These are phyloP conservation scores for Hydriomena furcata DNA, from an alignment of 2,888 invertebrate genomes.

Conservation along the genomic window DNA sequence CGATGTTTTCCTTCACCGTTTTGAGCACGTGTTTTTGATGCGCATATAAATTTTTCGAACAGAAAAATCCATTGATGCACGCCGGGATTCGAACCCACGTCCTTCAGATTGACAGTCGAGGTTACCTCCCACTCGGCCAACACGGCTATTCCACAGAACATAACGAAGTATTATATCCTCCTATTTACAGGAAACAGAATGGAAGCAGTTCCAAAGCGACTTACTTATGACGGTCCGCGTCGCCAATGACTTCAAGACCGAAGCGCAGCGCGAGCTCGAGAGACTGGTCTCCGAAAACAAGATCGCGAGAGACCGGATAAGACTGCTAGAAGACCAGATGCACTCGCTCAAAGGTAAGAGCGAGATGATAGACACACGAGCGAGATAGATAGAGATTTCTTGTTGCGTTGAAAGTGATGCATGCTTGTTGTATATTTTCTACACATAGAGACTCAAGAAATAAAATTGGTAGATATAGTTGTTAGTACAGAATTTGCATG, in stretches of 20 bases:
- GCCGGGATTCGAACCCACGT: too few species aligned
- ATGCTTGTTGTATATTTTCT: neutral
- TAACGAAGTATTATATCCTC: too few species aligned
- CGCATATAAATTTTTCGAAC: too few species aligned
- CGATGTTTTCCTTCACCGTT: too few species aligned
- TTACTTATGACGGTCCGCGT: slow-evolving; percentile 96
- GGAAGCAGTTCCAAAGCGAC: slow-evolving; percentile 97
- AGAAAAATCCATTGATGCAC: too few species aligned
- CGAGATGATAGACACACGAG: neutral
- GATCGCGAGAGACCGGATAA: slow-evolving; percentile 89
- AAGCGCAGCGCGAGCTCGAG: slow-evolving; percentile 93
- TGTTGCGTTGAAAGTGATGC: slow-evolving; percentile 21
- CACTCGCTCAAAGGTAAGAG: slow-evolving; percentile 89
- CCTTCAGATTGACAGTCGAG: too few species aligned
- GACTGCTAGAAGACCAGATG: slow-evolving; percentile 90
- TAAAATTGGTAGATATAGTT: too few species aligned
- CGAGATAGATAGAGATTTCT: slow-evolving; percentile 12
- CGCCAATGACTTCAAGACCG: slow-evolving; percentile 98
- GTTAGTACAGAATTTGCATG: too few species aligned
- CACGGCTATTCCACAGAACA: too few species aligned
- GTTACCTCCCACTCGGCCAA: too few species aligned
- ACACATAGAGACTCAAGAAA: too few species aligned
- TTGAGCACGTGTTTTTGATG: too few species aligned
- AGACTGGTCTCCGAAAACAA: slow-evolving; percentile 92
- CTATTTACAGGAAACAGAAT: slow-evolving; percentile 88